Percentiles rank a stretch among this genome's conserved stretches.
Evolutionary conservation across 2,888 invertebrate genomes (phyloP).

Genomic region (Pollenia angustigena): DNA sequence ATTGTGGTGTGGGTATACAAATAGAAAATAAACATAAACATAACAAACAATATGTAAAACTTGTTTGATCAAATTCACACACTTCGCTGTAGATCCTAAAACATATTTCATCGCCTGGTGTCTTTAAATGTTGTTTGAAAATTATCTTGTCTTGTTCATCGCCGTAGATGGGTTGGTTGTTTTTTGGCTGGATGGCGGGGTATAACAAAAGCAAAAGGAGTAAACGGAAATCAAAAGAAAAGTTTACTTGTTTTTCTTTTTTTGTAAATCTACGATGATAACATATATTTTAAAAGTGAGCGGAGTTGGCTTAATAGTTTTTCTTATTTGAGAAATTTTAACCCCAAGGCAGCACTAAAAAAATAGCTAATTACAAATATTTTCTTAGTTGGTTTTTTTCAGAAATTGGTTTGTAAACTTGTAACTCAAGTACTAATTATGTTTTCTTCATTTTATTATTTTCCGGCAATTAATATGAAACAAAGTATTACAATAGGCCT

Average conservation of each 20-base stretch:
- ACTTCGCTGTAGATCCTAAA: background rate
- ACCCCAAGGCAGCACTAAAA: background rate
- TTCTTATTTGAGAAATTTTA: background rate
- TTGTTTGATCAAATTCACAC: constrained; percentile 59
- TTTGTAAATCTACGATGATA: background rate
- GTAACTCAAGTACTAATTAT: too few relatives aligned
- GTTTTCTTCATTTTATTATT: too few relatives aligned
- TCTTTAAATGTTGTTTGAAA: background rate
- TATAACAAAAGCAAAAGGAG: constrained; percentile 13
- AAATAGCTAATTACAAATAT: background rate
- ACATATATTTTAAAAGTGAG: background rate
- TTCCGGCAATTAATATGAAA: too few relatives aligned
- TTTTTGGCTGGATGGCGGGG: background rate
- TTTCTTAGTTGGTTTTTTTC: background rate
- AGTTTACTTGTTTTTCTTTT: background rate
- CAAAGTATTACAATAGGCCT: too few relatives aligned
- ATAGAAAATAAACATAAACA: background rate
- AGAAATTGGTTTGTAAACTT: background rate
- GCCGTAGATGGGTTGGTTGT: background rate
- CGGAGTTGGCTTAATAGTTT: background rate
- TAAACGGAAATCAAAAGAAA: constrained; percentile 33
- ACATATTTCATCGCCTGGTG: background rate
- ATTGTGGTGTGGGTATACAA: too few relatives aligned
- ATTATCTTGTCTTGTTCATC: constrained; percentile 15
- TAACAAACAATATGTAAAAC: constrained; percentile 25